These are phyloP conservation scores for Diplodus puntazzo DNA, from an alignment of 2,797 vertebrate species.

Conservation along the genomic window DNA sequence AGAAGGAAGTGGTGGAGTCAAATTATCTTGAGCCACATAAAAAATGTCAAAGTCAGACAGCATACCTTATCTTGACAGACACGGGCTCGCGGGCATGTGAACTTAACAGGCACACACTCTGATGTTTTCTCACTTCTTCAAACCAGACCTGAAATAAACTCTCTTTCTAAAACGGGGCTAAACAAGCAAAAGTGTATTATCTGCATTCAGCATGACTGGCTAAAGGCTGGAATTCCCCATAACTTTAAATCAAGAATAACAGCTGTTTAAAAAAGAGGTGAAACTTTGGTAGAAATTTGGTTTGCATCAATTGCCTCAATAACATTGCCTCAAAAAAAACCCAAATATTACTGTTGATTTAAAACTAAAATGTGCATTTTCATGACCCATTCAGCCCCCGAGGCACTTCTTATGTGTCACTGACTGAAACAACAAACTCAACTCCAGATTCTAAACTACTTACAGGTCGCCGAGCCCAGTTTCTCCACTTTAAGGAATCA, in stretches of 20 bases:
- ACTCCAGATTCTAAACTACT: constrained; percentile 26
- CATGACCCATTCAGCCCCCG: background rate
- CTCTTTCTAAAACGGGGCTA: background rate
- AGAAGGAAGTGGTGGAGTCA: constrained; percentile 46
- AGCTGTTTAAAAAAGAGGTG: background rate
- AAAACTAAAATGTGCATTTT: constrained; percentile 1
- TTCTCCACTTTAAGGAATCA: constrained; percentile 2
- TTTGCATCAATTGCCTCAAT: background rate
- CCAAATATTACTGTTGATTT: background rate
- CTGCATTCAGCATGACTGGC: background rate
- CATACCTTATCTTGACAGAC: constrained; percentile 28
- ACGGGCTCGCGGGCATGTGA: background rate
- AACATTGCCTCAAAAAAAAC: background rate
- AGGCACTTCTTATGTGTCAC: background rate
- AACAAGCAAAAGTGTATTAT: background rate
- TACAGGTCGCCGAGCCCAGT: constrained; percentile 8
- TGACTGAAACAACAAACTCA: constrained; percentile 21
- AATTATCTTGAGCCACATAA: constrained; percentile 41
- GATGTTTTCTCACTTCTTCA: constrained; percentile 6
- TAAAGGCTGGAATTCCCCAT: background rate
- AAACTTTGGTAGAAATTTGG: background rate
- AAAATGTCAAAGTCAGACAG: constrained; percentile 27
- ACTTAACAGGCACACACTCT: background rate
- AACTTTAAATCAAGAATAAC: background rate
- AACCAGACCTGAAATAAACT: background rate